Conservation (phyloP, 2,797 vertebrate species). For the Benthosema pterotum region DNA sequence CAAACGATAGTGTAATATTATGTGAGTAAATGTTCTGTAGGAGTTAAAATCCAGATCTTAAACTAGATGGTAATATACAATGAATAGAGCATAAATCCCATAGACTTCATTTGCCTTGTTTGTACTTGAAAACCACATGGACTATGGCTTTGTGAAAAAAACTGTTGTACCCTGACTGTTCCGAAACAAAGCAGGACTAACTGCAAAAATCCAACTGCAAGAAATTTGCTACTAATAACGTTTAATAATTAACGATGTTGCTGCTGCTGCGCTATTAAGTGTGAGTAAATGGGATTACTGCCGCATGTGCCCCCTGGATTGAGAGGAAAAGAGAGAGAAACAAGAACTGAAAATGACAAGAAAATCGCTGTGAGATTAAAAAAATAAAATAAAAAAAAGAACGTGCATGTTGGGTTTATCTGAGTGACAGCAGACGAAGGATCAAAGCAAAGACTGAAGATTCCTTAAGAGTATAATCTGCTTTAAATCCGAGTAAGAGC, state of each 20-base stretch:
- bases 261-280: conserved; percentile 29
- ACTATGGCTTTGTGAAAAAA: conserved; percentile 61
- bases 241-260: background rate
- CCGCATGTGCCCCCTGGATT: conserved; percentile 37
- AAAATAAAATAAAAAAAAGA: too few species aligned
- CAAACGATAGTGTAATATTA: conserved; percentile 44
- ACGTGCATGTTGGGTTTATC: conserved; percentile 33
- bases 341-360: conserved; percentile 32
- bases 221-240: conserved; percentile 44
- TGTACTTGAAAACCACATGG: conserved; percentile 58
- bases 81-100: conserved; percentile 48
- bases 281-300: conserved; percentile 31
- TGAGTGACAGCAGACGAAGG: conserved; percentile 42
- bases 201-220: conserved; percentile 34
- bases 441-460: background rate
- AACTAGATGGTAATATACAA: conserved; percentile 75
- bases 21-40: conserved; percentile 46
- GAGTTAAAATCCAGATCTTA: conserved; percentile 56
- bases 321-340: background rate
- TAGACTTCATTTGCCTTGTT: conserved; percentile 55
- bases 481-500: conserved; percentile 34
- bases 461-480: conserved; percentile 2
- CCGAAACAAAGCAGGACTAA: conserved; percentile 53
- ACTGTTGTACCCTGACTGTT: conserved; percentile 63
- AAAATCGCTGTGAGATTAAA: conserved; percentile 8